Evolutionary conservation across 2,888 invertebrate genomes (phyloP).

Genomic region (Leptothorax acervorum): DNA sequence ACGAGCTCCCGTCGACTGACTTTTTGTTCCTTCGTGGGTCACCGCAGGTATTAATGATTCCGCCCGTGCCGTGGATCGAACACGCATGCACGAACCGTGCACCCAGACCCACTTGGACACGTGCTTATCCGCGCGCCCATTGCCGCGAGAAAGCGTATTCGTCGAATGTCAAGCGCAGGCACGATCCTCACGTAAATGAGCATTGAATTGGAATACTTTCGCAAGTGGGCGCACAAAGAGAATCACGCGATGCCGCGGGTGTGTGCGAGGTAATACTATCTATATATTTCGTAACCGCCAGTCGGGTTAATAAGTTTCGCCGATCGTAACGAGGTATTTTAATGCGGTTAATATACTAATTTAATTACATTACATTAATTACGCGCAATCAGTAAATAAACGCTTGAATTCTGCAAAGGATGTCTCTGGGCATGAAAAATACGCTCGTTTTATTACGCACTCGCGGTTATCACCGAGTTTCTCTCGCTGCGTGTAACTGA

Average conservation of each 20-base stretch:
- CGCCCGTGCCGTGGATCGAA: constrained; percentile 34
- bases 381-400: constrained; percentile 22
- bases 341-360: background rate
- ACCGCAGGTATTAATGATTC: constrained; percentile 63
- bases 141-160: constrained; percentile 25
- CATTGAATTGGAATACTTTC: constrained; percentile 49
- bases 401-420: constrained; percentile 20
- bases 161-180: constrained; percentile 55
- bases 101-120: constrained; percentile 18
- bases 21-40: constrained; percentile 48
- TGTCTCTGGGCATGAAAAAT: constrained; percentile 11
- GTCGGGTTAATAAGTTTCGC: constrained; percentile 13
- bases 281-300: background rate
- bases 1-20: constrained; percentile 42
- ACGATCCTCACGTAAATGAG: constrained; percentile 50
- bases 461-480: background rate
- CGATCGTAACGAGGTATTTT: background rate
- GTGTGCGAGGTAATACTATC: background rate
- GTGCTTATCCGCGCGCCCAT: constrained; percentile 39
- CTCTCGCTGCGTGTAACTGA: constrained; percentile 5
- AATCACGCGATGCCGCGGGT: background rate
- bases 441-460: constrained; percentile 18
- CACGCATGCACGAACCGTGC: constrained; percentile 26
- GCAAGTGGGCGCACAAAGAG: constrained; percentile 1
- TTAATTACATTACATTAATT: constrained; percentile 13